phyloP scores from a whole-genome alignment of 2,888 invertebrate genomes.

The Heliconius aoede region DNA sequence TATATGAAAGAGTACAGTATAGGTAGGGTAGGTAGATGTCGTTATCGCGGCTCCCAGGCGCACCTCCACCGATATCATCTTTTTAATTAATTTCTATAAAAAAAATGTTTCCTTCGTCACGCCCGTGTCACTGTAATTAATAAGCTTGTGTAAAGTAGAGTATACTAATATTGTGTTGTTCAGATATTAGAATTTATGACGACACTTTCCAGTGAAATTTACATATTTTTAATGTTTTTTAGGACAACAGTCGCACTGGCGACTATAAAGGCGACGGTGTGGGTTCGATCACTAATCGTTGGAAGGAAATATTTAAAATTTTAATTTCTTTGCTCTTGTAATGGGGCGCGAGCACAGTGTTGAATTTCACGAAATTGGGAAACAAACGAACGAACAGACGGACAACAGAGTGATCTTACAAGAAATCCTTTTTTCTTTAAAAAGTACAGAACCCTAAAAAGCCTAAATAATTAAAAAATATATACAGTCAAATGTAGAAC shows the following conservation, averaged over 20 bases:
- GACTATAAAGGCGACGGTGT: too few species aligned
- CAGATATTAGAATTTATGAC: background rate
- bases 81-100: constrained; percentile 72
- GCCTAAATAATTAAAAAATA: too few species aligned
- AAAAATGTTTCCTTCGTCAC: constrained; percentile 58
- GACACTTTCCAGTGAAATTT: constrained; percentile 10
- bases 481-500: too few species aligned
- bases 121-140: constrained; percentile 51
- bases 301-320: too few species aligned
- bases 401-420: too few species aligned
- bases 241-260: background rate
- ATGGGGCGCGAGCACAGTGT: too few species aligned
- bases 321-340: too few species aligned
- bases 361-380: too few species aligned
- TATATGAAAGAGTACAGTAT: background rate
- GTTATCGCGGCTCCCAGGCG: constrained; percentile 56
- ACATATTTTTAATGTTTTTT: constrained; percentile 5
- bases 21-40: constrained; percentile 44
- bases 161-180: constrained; percentile 43
- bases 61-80: constrained; percentile 65
- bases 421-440: too few species aligned
- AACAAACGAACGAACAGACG: too few species aligned
- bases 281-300: too few species aligned
- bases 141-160: constrained; percentile 47
- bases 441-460: too few species aligned